Evolutionary conservation across 2,797 vertebrate species (phyloP).

Genomic region (Brachyrhaphis roseni): DNA sequence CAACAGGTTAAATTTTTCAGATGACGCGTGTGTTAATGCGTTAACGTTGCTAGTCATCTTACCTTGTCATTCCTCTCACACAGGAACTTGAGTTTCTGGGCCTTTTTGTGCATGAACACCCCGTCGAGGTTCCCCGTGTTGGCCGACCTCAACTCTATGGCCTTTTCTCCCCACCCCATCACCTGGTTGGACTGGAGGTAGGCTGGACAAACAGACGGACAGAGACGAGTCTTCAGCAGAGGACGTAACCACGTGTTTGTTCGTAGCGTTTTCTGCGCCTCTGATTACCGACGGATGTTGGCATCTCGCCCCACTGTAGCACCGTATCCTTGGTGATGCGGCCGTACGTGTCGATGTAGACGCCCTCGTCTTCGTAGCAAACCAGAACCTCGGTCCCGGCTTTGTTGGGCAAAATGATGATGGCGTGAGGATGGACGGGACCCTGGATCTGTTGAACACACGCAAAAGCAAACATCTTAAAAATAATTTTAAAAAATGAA

Average conservation of each 20-base stretch:
- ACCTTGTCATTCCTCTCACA: constrained; percentile 97
- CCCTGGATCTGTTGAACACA: constrained; percentile 83
- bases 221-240: not conserved
- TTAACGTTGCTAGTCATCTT: not conserved
- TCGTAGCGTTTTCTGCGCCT: not conserved
- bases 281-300: constrained; percentile 88
- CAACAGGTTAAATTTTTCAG: too few relatives aligned
- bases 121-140: constrained; percentile 89
- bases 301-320: constrained; percentile 95
- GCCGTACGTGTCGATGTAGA: constrained; percentile 92
- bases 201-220: constrained; percentile 70
- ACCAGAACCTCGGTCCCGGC: constrained; percentile 92
- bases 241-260: not conserved
- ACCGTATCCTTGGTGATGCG: constrained; percentile 94
- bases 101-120: constrained; percentile 95
- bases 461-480: constrained; percentile 4
- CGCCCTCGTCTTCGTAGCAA: constrained; percentile 92
- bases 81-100: constrained; percentile 94
- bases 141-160: constrained; percentile 90
- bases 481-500: not conserved
- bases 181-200: constrained; percentile 94
- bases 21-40: too few relatives aligned
- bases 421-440: constrained; percentile 89
- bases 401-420: constrained; percentile 92
- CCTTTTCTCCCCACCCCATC: constrained; percentile 96